Evolutionary conservation across 2,113 vertebrate genomes (phyloP).

Genomic region (Perca schrenkii): DNA sequence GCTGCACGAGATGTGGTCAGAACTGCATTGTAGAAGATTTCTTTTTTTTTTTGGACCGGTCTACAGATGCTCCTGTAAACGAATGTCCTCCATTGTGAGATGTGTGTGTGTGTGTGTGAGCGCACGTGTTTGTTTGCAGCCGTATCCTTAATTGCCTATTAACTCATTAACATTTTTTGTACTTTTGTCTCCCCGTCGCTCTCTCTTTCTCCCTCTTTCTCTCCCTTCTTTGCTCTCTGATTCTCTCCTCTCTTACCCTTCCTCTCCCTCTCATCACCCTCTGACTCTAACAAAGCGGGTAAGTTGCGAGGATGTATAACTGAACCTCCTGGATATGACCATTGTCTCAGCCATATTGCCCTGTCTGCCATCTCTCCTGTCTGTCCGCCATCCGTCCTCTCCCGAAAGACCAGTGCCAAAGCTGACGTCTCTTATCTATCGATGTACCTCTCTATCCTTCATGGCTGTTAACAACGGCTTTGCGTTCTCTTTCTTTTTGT

Average conservation of each 20-base stretch:
- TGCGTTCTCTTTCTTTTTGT: slow-evolving; percentile 55
- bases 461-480: slow-evolving; percentile 63
- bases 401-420: slow-evolving; percentile 70
- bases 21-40: slow-evolving; percentile 75
- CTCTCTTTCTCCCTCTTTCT: slow-evolving; percentile 80
- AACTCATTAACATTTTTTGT: slow-evolving; percentile 92
- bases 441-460: slow-evolving; percentile 48
- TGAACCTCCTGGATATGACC: slow-evolving; percentile 86
- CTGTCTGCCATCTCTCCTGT: slow-evolving; percentile 74
- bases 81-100: slow-evolving; percentile 68
- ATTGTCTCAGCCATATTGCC: slow-evolving; percentile 87
- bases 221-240: slow-evolving; percentile 84
- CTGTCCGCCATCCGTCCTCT: slow-evolving; percentile 63
- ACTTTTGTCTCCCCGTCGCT: slow-evolving; percentile 94
- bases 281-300: slow-evolving; percentile 93
- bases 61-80: slow-evolving; percentile 71
- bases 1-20: slow-evolving; percentile 79
- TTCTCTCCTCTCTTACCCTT: slow-evolving; percentile 84
- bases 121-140: slow-evolving; percentile 25
- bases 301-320: slow-evolving; percentile 87
- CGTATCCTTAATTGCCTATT: slow-evolving; percentile 78
- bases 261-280: slow-evolving; percentile 84
- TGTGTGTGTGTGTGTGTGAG: slow-evolving; percentile 35
- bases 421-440: slow-evolving; percentile 59
- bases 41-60: slow-evolving; percentile 53